Conservation (phyloP, 2,113 vertebrate species). For the Crotalus helleri region DNA sequence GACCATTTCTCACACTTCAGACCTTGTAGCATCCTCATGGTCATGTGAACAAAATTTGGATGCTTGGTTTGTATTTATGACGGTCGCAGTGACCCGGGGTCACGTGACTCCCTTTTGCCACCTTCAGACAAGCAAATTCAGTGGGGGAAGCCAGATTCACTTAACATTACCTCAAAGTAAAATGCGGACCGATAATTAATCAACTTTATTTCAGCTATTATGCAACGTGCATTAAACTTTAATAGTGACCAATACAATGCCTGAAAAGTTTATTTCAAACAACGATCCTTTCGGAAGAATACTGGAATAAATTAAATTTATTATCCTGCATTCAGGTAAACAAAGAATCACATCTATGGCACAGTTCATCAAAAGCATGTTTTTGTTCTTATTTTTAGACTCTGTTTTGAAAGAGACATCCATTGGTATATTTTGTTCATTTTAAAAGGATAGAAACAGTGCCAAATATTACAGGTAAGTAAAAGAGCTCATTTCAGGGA, state of each 20-base stretch:
- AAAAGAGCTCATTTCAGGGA: neutral
- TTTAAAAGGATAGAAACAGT: neutral
- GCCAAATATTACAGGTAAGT: neutral
- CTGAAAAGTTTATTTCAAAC: neutral
- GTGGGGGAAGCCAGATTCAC: too few species aligned
- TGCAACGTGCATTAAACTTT: neutral
- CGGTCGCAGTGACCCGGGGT: too few species aligned
- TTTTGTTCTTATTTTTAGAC: neutral
- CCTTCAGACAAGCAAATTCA: too few species aligned
- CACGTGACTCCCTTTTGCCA: too few species aligned
- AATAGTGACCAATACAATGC: too few species aligned
- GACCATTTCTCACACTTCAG: too few species aligned
- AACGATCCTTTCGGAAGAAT: neutral
- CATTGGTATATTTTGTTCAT: neutral
- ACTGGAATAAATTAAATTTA: neutral
- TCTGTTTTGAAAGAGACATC: neutral
- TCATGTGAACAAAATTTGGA: too few species aligned
- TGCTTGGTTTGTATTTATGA: too few species aligned
- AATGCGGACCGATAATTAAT: neutral
- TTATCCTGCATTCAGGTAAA: neutral
- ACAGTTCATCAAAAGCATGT: neutral
- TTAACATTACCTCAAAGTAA: neutral
- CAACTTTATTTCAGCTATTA: neutral
- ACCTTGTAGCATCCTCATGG: too few species aligned
- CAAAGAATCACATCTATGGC: neutral